These are phyloP conservation scores for Muscicapa comitata DNA, from an alignment of 2,797 vertebrate genomes.

Conservation along the genomic window DNA sequence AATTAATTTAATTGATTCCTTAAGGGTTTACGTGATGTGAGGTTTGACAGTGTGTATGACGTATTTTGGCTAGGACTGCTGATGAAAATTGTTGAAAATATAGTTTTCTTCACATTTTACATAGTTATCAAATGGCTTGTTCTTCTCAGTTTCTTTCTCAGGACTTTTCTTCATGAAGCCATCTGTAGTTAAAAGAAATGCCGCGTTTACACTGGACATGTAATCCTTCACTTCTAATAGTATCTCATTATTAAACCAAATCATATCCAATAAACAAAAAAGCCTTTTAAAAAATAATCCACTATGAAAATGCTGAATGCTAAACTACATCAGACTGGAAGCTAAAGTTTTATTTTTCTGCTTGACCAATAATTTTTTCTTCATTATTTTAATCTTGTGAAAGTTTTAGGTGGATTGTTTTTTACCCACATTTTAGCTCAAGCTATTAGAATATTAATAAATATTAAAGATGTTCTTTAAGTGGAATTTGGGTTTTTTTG, in stretches of 20 bases:
- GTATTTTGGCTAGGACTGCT: background rate
- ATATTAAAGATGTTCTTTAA: background rate
- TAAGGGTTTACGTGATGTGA: background rate
- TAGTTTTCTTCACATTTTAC: background rate
- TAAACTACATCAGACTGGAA: background rate
- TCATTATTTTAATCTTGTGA: background rate
- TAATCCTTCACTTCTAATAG: background rate
- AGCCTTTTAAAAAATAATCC: background rate
- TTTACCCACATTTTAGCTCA: background rate
- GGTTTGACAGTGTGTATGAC: fast-evolving
- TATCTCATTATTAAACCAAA: background rate
- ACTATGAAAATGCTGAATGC: background rate
- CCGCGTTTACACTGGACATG: background rate
- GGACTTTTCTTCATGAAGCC: background rate
- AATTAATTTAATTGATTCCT: background rate
- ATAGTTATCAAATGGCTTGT: background rate
- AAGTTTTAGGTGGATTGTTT: fast-evolving
- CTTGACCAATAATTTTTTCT: background rate
- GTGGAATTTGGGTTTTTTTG: background rate
- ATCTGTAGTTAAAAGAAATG: background rate
- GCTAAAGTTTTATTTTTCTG: background rate
- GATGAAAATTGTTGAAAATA: background rate
- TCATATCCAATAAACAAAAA: background rate
- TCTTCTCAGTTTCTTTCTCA: background rate
- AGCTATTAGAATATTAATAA: background rate